Base-by-base conservation (phyloP, 1,140 invertebrate species). In the Hycleus phaleratus region DNA sequence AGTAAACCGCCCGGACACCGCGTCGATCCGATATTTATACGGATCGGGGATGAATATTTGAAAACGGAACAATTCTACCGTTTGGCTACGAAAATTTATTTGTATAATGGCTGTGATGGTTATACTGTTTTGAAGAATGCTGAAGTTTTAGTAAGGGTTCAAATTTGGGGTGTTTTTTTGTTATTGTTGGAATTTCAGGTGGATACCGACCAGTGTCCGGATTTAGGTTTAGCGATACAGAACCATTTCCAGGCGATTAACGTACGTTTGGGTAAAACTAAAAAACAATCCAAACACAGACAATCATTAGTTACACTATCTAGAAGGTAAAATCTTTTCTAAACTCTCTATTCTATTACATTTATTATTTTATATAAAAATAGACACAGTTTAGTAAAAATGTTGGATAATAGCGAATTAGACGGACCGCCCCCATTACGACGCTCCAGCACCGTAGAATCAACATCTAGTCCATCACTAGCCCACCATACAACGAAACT, bases 171-270 rank as follows among this genome's bases (percentile, higher is more conserved):
- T 18, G 18, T 18, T 18, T 18, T 18, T 18, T 18, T 18, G 18
- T 18, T 18, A 18, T 18, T 18, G 18, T 18, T 18, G 18, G 18
- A 18, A 1, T 18, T 18, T 18, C 18, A 18, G 18, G 18, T 91
- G 46, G 82, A 84, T 66, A 86, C 89, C 53, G 91, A 93, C 68
- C 82, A 87, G 70, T 90, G 89, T 67, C 87, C 89, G 0, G 85
- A 90, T 68, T 73, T 95, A 45, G 85, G 86, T 9, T 83, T 89
- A 59, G 84, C 88, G 1, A 79, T 94, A 42, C 87, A 91, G 74
- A 93, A 94, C 76, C 90, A 95, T 74, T 94, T 95, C 74, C 81
- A 88, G 55, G 85, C 91, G 3, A 91, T 93, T 56, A 84, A 89
- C 72, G 84, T 91, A 58, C 76, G 87, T 9, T 79, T 81, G 44